phyloP scores from a whole-genome alignment of 2,113 vertebrate species.

The Tyrannus savana region DNA sequence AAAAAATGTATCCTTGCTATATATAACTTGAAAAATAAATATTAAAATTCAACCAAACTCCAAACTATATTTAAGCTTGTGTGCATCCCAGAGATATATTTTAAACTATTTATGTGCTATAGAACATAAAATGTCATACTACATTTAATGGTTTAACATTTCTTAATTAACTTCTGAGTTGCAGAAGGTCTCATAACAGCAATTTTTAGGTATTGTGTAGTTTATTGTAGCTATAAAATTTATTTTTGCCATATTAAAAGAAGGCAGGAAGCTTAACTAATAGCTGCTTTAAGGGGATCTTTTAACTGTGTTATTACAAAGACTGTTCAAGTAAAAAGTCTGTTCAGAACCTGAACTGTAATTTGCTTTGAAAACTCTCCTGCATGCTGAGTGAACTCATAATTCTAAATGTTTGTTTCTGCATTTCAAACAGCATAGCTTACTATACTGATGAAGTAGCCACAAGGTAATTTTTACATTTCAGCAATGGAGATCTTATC shows the following conservation, averaged over 20 bases:
- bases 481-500: constrained; percentile 18
- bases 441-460: constrained; percentile 29
- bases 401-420: constrained; percentile 26
- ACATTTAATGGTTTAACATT: not conserved
- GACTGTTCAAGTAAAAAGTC: not conserved
- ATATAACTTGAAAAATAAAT: not conserved
- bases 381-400: not conserved
- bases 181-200: not conserved
- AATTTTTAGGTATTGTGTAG: constrained; percentile 19
- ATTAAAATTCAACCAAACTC: not conserved
- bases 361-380: constrained; percentile 33
- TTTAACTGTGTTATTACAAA: not conserved
- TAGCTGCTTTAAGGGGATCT: not conserved
- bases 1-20: not conserved
- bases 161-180: constrained; percentile 40
- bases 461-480: constrained; percentile 44
- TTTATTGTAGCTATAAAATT: constrained; percentile 30
- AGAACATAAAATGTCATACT: not conserved
- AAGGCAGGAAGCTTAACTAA: not conserved
- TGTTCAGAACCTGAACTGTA: not conserved
- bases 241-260: constrained; percentile 20
- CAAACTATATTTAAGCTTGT: not conserved
- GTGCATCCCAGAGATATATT: not conserved
- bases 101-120: not conserved
- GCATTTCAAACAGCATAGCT: constrained; percentile 32